These are phyloP conservation scores for Drosophila seguyi DNA, from an alignment of 1,140 invertebrate genomes.

Conservation along the genomic window DNA sequence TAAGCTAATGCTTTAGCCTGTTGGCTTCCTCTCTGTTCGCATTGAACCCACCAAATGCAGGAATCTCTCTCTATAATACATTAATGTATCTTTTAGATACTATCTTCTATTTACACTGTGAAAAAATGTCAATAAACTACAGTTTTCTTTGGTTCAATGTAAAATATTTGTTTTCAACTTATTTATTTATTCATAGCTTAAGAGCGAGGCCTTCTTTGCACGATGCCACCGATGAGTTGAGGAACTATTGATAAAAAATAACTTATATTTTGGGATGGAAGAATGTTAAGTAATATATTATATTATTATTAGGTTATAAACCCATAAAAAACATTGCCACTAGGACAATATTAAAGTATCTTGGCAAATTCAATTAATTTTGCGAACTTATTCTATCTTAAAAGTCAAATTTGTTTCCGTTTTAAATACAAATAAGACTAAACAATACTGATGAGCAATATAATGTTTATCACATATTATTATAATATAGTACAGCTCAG, in stretches of 20 bases:
- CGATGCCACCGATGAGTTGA: neutral
- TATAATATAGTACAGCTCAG: neutral
- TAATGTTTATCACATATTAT: neutral
- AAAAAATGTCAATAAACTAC: conserved; percentile 17
- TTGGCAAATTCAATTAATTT: neutral
- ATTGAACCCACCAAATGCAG: conserved; percentile 12
- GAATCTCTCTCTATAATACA: too few species aligned
- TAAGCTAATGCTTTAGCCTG: neutral
- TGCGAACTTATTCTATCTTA: neutral
- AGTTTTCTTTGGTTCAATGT: conserved; percentile 9
- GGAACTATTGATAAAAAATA: too few species aligned
- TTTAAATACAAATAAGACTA: neutral
- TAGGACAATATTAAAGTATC: neutral
- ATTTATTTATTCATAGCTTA: neutral
- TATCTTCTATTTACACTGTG: neutral
- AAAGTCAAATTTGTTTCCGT: neutral
- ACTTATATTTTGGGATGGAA: too few species aligned
- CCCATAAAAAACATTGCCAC: neutral
- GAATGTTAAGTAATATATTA: too few species aligned
- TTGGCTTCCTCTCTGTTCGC: neutral
- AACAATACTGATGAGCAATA: neutral
- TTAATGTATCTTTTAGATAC: neutral
- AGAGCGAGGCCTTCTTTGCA: neutral
- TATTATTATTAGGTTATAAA: neutral
- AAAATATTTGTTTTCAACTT: neutral